A percentile compares a stretch with the other conserved stretches of the same genome.
Conservation (phyloP, 2,797 vertebrate species). For the Rhinogobio ventralis region DNA sequence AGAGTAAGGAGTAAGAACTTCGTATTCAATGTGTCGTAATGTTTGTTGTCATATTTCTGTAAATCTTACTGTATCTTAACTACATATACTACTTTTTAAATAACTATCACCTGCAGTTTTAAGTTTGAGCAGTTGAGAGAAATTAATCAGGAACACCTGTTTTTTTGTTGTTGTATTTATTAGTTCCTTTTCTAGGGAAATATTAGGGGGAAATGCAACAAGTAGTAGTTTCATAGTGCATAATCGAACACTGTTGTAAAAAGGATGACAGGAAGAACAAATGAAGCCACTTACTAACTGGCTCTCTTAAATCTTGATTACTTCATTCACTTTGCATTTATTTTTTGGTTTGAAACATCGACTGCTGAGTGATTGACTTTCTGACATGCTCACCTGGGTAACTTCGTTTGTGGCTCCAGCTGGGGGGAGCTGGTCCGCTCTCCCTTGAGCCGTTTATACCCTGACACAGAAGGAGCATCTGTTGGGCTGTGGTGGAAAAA, state of each 20-base stretch:
- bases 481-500: slow-evolving; percentile 68
- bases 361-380: slow-evolving; percentile 47
- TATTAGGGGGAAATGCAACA: not conserved
- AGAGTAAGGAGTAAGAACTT: not conserved
- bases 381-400: slow-evolving; percentile 72
- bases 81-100: slow-evolving; percentile 15
- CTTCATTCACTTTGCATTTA: not conserved
- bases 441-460: slow-evolving; percentile 69
- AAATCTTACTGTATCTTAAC: slow-evolving; percentile 5
- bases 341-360: slow-evolving; percentile 26
- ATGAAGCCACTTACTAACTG: not conserved
- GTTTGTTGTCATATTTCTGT: not conserved
- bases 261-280: not conserved
- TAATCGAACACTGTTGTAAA: not conserved
- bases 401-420: slow-evolving; percentile 75
- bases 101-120: slow-evolving; percentile 16
- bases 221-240: not conserved
- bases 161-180: not conserved
- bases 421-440: slow-evolving; percentile 63
- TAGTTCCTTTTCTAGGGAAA: not conserved
- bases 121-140: not conserved
- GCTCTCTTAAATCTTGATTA: not conserved
- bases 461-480: slow-evolving; percentile 75
- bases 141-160: not conserved
- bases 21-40: not conserved